Evolutionary conservation across 2,113 vertebrate genomes (phyloP).

Genomic region (Hemibagrus wyckioides): DNA sequence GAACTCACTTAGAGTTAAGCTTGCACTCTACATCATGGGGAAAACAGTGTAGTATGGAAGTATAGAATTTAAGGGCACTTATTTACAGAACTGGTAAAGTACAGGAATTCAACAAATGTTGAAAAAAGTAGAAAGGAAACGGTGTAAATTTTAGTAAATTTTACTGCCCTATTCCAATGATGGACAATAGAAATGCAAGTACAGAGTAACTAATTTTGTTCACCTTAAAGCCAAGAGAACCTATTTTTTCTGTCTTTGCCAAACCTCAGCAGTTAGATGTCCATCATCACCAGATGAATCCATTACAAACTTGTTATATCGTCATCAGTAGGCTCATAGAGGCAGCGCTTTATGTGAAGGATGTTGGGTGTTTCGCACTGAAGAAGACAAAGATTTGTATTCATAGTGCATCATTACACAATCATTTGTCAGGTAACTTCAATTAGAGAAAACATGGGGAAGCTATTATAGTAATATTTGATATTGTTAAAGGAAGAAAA

Average conservation of each 20-base stretch:
- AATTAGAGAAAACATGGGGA: slow-evolving; percentile 56
- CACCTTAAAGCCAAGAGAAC: background rate
- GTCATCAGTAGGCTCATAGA: background rate
- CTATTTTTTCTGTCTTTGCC: background rate
- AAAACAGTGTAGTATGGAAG: background rate
- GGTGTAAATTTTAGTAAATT: background rate
- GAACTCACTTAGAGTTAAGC: too few relatives aligned
- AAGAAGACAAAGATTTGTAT: slow-evolving; percentile 19
- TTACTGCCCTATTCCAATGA: background rate
- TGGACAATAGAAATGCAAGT: background rate
- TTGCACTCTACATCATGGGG: too few relatives aligned
- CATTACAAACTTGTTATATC: background rate
- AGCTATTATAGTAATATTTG: slow-evolving; percentile 66
- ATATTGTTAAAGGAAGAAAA: slow-evolving; percentile 66
- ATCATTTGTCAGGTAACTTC: slow-evolving; percentile 39
- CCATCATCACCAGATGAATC: background rate
- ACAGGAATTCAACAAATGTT: background rate
- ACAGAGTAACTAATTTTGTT: background rate
- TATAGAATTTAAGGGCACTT: background rate
- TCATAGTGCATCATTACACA: background rate
- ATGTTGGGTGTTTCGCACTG: background rate
- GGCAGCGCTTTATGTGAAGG: background rate
- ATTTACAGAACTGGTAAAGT: background rate
- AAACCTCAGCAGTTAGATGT: background rate
- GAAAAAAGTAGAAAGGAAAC: background rate